These are phyloP conservation scores for Cylindroiulus punctatus DNA, from an alignment of 2,888 invertebrate species.

Conservation along the genomic window DNA sequence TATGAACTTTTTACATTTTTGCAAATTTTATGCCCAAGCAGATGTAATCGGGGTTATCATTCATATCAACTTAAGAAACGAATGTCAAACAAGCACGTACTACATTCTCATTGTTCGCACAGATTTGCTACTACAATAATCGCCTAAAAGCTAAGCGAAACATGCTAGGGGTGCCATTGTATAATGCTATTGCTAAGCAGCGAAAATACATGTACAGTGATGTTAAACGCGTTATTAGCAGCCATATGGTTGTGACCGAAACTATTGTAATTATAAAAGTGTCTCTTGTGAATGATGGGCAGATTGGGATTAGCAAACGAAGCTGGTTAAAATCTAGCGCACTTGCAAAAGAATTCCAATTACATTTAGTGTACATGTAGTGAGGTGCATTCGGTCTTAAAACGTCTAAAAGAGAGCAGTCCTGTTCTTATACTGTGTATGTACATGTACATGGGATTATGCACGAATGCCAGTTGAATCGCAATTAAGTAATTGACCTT, in stretches of 20 bases:
- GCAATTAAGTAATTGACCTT: neutral
- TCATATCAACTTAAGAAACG: constrained; percentile 1
- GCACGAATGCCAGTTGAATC: neutral
- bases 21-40: constrained; percentile 26
- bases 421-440: neutral
- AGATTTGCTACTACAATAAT: constrained; percentile 1
- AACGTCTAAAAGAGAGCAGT: neutral
- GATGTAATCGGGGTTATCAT: constrained; percentile 32
- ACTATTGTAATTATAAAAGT: constrained; percentile 13
- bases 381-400: neutral
- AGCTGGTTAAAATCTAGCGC: neutral
- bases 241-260: neutral
- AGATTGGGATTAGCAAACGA: neutral
- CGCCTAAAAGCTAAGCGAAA: neutral
- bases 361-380: neutral
- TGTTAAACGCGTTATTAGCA: constrained; percentile 20
- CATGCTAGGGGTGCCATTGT: neutral
- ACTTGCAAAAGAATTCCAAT: neutral
- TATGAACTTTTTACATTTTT: constrained; percentile 24
- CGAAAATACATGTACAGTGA: too few relatives aligned
- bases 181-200: neutral
- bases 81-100: constrained; percentile 32
- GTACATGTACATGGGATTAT: neutral
- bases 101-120: constrained; percentile 20
- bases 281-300: neutral